Evolutionary conservation across 1,140 invertebrate species (phyloP), one percentile per base, ranked within the genome.

Genomic region (Acromyrmex echinatior): DNA sequence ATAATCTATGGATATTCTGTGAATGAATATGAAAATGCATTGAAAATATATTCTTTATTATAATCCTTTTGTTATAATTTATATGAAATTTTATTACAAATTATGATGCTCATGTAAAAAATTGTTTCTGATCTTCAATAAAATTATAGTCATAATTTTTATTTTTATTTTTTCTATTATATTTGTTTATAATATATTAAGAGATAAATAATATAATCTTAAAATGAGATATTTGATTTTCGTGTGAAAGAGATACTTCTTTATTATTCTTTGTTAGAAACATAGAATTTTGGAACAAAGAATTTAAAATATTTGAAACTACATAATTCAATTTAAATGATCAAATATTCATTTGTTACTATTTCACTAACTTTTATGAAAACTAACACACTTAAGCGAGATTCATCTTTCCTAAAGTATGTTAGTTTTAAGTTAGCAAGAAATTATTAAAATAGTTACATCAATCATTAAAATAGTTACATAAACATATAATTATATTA

Each of bases 51-150:
- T 9, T 9, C 10, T 39, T 39, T 73, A 28, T 71, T 16, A 70
- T 51, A 31, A 45, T 73, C 1, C 7, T 73, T 73, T 82, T 62
- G 3, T 71, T 28, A n/a, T 49, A 82, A 71, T 60, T 2, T 5
- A 2, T 62, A 39, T 81, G 6, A 9, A 58, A 73, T 73, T 58
- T 73, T 49, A 62, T 82, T 82, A 62, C 58, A 56, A 49, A 49
- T 73, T 21, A 49, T 31, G 14, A 12, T 39, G 31, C 14, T 65
- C 2, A 0, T 10, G 10, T 9, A 81, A 49, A 28, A 71, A 45
- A 5, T 45, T 45, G 45, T 60, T 28, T 80, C 0, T 9, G 2
- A 12, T 5, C 2, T 14, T 28, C 10, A 31, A 18, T 58, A 58
- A 21, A 21, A 58, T 58, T 60, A 25, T 28, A 49, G 39, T 28